Evolutionary conservation across 2,888 invertebrate species (phyloP).

Genomic region (Ophion ventricosus): DNA sequence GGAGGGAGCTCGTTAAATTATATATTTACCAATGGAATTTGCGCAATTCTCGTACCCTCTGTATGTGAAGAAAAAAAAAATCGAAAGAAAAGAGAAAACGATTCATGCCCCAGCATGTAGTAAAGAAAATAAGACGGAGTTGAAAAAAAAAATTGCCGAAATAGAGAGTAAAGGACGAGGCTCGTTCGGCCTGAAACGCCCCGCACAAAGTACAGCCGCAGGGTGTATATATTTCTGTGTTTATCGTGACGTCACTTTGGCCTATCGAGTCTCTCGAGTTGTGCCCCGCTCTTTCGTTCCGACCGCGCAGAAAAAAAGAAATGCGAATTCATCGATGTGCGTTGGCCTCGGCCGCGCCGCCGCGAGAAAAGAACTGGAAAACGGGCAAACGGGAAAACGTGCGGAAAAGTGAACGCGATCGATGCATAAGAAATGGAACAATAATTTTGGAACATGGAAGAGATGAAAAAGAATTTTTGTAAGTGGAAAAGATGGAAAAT

Average conservation of each 20-base stretch:
- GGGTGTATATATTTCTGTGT: constrained; percentile 36
- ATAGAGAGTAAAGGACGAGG: too few species aligned
- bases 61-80: too few species aligned
- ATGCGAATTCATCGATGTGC: constrained; percentile 9
- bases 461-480: too few species aligned
- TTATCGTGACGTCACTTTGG: constrained; percentile 49
- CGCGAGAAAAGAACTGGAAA: too few species aligned
- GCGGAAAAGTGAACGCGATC: too few species aligned
- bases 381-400: too few species aligned
- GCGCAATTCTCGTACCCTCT: not conserved
- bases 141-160: not conserved
- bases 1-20: not conserved
- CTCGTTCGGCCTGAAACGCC: not conserved
- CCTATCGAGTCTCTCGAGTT: constrained; percentile 32
- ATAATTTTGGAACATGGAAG: too few species aligned
- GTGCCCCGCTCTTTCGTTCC: constrained; percentile 26
- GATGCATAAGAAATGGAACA: too few species aligned
- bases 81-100: not conserved
- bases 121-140: too few species aligned
- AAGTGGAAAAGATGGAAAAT: too few species aligned
- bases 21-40: constrained; percentile 18
- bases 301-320: not conserved
- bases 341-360: too few species aligned
- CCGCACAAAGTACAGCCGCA: not conserved
- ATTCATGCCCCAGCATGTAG: too few species aligned